Evolutionary conservation across 2,113 vertebrate genomes (phyloP).

Genomic region (Meleagris gallopavo): DNA sequence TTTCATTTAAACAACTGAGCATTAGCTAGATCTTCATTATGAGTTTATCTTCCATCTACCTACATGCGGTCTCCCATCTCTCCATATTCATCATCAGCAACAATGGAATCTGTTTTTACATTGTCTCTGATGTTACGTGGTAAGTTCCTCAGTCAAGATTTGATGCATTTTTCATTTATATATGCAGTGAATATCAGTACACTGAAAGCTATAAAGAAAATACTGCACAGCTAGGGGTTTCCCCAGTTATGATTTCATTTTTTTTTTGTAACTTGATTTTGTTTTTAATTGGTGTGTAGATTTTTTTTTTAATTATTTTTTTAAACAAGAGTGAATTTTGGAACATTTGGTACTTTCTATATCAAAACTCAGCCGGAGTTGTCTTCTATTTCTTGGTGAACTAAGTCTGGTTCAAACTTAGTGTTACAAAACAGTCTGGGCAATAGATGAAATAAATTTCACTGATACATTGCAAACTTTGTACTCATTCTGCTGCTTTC

Average conservation of each 20-base stretch:
- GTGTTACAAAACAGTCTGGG: not conserved
- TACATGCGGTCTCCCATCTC: not conserved
- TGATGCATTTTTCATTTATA: not conserved
- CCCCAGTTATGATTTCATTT: not conserved
- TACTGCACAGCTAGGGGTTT: no score
- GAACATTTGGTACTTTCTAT: not conserved
- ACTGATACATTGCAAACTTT: not conserved
- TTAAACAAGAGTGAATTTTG: not conserved
- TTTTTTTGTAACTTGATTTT: not conserved
- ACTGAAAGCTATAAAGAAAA: not conserved
- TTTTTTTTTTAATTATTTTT: not conserved
- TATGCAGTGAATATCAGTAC: not conserved
- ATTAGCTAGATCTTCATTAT: fast-evolving
- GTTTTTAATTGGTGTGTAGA: not conserved
- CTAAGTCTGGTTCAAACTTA: not conserved
- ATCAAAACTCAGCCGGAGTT: not conserved
- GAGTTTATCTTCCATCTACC: not conserved
- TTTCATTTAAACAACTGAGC: not conserved
- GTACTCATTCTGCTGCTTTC: not conserved
- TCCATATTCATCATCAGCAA: not conserved
- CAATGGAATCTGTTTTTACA: not conserved
- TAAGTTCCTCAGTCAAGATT: not conserved
- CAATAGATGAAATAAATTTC: not conserved
- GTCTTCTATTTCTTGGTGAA: not conserved
- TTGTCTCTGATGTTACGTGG: not conserved